Percentiles rank a stretch among this genome's conserved stretches.
Conservation (phyloP, 1,140 invertebrate genomes). For the Drosophila azteca region DNA sequence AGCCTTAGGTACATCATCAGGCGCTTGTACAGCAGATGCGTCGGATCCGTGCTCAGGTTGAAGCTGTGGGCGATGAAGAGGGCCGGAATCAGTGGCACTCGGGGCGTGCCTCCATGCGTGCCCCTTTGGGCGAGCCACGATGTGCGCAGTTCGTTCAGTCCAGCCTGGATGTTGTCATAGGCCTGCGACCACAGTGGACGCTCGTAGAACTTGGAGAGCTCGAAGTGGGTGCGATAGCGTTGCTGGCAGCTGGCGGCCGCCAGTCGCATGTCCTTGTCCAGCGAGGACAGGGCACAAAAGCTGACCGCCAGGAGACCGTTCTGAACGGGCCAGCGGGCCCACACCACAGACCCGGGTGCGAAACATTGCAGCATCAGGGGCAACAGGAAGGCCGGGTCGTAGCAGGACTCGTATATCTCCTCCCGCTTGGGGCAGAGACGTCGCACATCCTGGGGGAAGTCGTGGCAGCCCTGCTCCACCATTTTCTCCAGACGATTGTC, state of each 20-base stretch:
- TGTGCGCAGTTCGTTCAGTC: constrained; percentile 77
- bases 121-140: constrained; percentile 72
- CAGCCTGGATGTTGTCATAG: constrained; percentile 85
- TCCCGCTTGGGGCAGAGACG: constrained; percentile 70
- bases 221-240: constrained; percentile 85
- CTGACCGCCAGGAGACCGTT: constrained; percentile 86
- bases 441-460: constrained; percentile 52
- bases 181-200: constrained; percentile 83
- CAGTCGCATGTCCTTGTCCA: constrained; percentile 85
- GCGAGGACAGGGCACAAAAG: constrained; percentile 86
- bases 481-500: constrained; percentile 64
- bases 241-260: constrained; percentile 87
- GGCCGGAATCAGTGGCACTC: constrained; percentile 86
- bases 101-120: constrained; percentile 78
- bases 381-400: constrained; percentile 89
- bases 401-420: constrained; percentile 83
- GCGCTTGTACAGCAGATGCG: constrained; percentile 86
- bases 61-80: constrained; percentile 87
- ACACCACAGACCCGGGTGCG: constrained; percentile 86
- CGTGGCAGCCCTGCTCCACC: constrained; percentile 53
- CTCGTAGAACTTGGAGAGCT: constrained; percentile 84
- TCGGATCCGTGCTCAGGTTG: constrained; percentile 86
- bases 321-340: constrained; percentile 86
- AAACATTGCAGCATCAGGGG: constrained; percentile 86
- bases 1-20: constrained; percentile 88